These are phyloP conservation scores for Acanthosepion lycidas DNA, from an alignment of 2,888 invertebrate species.

Conservation along the genomic window DNA sequence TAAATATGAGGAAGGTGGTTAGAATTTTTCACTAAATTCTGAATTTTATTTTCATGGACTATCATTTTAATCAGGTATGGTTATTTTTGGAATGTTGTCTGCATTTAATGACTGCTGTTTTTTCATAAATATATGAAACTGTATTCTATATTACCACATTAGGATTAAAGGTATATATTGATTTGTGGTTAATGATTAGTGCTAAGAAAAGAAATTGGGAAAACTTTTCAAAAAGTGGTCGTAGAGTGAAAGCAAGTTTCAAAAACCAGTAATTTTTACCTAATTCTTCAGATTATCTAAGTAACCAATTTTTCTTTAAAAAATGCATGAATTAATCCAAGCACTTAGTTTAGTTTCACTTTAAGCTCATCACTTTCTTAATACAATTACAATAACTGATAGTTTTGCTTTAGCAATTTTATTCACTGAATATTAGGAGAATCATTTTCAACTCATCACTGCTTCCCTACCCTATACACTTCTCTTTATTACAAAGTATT, in stretches of 20 bases:
- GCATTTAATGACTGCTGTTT: background rate
- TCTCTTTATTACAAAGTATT: background rate
- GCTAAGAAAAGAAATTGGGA: background rate
- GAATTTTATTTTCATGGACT: background rate
- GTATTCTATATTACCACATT: background rate
- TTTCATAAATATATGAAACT: background rate
- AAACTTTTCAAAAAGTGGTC: background rate
- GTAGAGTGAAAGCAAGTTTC: background rate
- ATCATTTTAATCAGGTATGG: background rate
- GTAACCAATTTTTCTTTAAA: background rate
- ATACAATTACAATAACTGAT: background rate
- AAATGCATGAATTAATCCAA: conserved; percentile 11
- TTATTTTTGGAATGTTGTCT: background rate
- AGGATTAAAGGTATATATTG: too few relatives aligned
- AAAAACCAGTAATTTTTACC: background rate
- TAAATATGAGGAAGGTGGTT: background rate
- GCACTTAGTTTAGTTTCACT: background rate
- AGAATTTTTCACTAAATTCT: background rate
- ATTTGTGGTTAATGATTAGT: background rate
- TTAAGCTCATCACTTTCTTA: background rate
- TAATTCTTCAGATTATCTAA: background rate
- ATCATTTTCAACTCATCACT: background rate
- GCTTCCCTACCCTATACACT: background rate
- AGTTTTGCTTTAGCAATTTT: background rate
- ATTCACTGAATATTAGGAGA: background rate